Conservation (phyloP, 2,113 vertebrate genomes). For the Mungos mungo region DNA sequence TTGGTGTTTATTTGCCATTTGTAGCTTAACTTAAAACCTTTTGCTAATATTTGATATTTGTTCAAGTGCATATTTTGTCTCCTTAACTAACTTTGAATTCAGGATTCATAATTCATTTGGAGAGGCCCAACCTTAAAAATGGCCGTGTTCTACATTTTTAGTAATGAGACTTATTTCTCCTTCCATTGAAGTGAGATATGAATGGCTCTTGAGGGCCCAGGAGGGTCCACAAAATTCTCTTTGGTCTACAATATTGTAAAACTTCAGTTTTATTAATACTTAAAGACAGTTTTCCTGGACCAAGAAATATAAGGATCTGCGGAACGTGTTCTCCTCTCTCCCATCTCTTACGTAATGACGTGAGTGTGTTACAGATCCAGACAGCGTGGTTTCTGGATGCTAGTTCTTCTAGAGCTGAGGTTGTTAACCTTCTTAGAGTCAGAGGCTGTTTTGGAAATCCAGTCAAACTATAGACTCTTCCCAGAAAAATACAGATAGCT, state of each 20-base stretch:
- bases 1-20: not conserved
- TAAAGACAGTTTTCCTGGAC: not conserved
- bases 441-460: not conserved
- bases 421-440: not conserved
- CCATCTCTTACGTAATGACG: not conserved
- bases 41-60: not conserved
- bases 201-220: not conserved
- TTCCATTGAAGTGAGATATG: not conserved
- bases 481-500: not conserved
- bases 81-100: not conserved
- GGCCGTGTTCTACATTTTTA: not conserved
- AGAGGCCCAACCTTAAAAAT: not conserved
- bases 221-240: not conserved
- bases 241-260: not conserved
- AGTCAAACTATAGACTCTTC: not conserved
- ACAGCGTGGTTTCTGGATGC: not conserved
- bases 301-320: not conserved
- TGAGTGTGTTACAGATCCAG: not conserved
- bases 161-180: not conserved
- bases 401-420: not conserved
- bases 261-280: not conserved
- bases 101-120: not conserved
- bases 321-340: not conserved
- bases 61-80: slow-evolving; percentile 16
- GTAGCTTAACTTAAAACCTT: not conserved